Base-by-base conservation (phyloP, 2,888 invertebrate genomes). In the Mechanitis mazaeus region DNA sequence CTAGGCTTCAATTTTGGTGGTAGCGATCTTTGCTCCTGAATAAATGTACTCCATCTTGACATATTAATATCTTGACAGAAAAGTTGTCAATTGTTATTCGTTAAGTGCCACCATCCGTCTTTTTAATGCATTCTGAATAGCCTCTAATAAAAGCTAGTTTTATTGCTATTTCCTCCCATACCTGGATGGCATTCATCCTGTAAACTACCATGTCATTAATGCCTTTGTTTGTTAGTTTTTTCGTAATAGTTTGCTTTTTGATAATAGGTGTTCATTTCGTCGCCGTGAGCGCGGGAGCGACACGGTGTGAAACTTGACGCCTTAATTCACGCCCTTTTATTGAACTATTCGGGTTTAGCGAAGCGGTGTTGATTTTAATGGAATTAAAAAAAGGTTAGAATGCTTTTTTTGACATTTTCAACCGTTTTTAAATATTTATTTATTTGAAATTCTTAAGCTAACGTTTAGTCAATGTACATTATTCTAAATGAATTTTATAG, bases 251-350 rank as follows among this genome's bases (percentile, higher is more conserved):
- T 89, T 87, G 85, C 80, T 86, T 87, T 90, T 87, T 89, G 90
- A 89, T 89, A 89, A 88, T 87, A 84, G 86, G 87, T 84, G 85
- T 88, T 85, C 80, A 85, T 84, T 84, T 86, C 81, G 80, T 78
- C 78, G 80, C 78, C 77, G 75, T 67, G 76, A 76, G 71, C 74
- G 76, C 86, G 77, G 84, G 80, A 82, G 83, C 81, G 82, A 82
- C 79, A 77, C 73, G 81, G 89, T 87, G 89, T 90, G 89, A 89
- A 88, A 90, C 84, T 84, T 89, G 78, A 88, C 90, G 86, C 89
- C 87, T 87, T 81, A 79, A 83, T 87, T 89, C 84, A 86, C 80
- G 77, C 78, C 71, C 78, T 79, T 83, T 87, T 88, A 88, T 86
- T 80, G 81, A 79, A 80, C 81, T 80, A 83, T 83, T 87, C 83